Conservation (phyloP, 2,113 vertebrate genomes). For the Lycaon pictus region DNA sequence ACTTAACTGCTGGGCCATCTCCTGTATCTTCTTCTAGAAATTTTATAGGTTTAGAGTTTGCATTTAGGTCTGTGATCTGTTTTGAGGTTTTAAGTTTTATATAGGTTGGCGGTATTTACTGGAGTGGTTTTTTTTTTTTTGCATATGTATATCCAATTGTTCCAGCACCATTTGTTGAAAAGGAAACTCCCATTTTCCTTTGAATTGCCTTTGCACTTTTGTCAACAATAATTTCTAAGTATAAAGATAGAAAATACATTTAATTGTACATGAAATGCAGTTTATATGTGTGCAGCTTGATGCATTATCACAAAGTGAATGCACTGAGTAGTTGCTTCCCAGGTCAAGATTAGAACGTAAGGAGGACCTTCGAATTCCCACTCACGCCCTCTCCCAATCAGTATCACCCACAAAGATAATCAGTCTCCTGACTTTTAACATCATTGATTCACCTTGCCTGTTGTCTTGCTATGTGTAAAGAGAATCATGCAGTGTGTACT, state of each 20-base stretch:
- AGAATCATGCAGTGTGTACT: neutral
- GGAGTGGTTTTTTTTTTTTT: neutral
- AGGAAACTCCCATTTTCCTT: neutral
- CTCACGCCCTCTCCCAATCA: neutral
- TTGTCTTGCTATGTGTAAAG: neutral
- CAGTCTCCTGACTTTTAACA: neutral
- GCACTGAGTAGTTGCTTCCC: neutral
- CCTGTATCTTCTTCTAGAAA: slow-evolving; percentile 22
- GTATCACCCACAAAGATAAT: neutral
- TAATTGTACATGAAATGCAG: neutral
- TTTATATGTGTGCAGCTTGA: neutral
- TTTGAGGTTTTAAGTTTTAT: slow-evolving; percentile 51
- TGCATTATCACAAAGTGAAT: slow-evolving; percentile 9
- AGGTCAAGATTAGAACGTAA: slow-evolving; percentile 22
- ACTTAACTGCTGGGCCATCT: neutral
- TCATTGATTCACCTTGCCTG: neutral
- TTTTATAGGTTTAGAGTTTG: slow-evolving; percentile 20
- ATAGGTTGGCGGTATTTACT: neutral
- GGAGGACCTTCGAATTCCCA: neutral
- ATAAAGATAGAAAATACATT: slow-evolving; percentile 23
- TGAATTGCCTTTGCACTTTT: neutral
- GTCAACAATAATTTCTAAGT: neutral
- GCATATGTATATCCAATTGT: neutral
- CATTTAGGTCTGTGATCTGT: neutral
- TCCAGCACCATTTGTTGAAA: neutral